A percentile compares a stretch with the other conserved stretches of the same genome.
These are phyloP conservation scores for Tychaedon coryphoeus DNA, from an alignment of 2,113 vertebrate species.

Conservation along the genomic window DNA sequence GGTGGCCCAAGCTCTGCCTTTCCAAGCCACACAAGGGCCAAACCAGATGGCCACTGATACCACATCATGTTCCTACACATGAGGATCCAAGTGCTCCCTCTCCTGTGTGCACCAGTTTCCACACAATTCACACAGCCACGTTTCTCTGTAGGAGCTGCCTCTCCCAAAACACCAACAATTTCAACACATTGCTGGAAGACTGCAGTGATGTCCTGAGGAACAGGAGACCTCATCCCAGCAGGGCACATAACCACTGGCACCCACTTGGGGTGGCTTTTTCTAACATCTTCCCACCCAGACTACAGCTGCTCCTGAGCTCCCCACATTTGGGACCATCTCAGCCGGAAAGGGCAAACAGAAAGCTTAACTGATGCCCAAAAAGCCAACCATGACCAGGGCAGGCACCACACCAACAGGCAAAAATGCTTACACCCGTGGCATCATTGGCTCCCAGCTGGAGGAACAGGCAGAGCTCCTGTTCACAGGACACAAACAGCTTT, in stretches of 20 bases:
- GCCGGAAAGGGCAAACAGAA: background rate
- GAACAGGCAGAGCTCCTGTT: background rate
- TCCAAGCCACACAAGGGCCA: rapidly evolving
- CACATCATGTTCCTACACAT: rapidly evolving
- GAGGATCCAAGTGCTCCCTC: background rate
- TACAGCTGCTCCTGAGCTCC: rapidly evolving
- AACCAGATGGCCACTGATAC: rapidly evolving
- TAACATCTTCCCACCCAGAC: background rate
- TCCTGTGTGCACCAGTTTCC: background rate
- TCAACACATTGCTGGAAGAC: background rate
- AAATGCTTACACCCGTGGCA: background rate
- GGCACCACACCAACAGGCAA: background rate
- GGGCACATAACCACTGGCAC: rapidly evolving
- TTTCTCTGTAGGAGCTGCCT: background rate
- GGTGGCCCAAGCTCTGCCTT: background rate
- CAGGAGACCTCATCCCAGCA: background rate
- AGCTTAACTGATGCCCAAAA: background rate
- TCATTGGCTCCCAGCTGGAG: background rate
- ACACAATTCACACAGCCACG: background rate
- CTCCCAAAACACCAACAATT: background rate
- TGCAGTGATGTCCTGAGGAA: background rate
- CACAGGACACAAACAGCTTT: background rate
- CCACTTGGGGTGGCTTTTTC: background rate
- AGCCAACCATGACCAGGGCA: background rate
- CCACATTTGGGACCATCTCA: rapidly evolving